Percentiles rank a stretch among this genome's conserved stretches.
These are phyloP conservation scores for Nemotelus pantherinus DNA, from an alignment of 2,888 invertebrate genomes.

Conservation along the genomic window DNA sequence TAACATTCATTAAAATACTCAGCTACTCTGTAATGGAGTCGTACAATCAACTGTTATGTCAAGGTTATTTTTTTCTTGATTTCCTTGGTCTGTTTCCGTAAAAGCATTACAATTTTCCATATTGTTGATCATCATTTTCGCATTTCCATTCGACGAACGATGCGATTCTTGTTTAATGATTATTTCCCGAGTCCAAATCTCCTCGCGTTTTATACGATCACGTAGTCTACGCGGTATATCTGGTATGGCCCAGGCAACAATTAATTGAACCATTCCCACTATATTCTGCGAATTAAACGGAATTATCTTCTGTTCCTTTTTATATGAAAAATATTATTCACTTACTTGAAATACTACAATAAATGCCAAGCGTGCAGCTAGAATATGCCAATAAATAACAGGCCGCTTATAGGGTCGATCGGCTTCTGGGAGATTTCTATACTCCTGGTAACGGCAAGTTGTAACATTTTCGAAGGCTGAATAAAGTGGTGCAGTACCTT, in stretches of 20 bases:
- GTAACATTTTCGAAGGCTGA: constrained; percentile 61
- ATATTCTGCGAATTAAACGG: constrained; percentile 69
- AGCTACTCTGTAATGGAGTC: constrained; percentile 54
- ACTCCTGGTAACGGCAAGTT: constrained; percentile 75
- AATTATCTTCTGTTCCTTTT: background rate
- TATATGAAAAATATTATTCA: background rate
- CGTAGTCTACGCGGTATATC: constrained; percentile 77
- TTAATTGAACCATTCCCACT: constrained; percentile 75
- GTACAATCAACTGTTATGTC: constrained; percentile 51
- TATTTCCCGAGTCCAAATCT: constrained; percentile 76
- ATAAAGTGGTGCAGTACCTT: constrained; percentile 58
- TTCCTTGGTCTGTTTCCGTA: constrained; percentile 13
- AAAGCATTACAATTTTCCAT: constrained; percentile 21
- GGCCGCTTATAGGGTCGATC: constrained; percentile 70
- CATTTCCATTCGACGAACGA: constrained; percentile 11
- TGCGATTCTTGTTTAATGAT: constrained; percentile 76
- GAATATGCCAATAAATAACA: constrained; percentile 77
- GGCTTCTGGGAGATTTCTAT: constrained; percentile 70
- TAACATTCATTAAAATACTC: background rate
- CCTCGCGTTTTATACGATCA: constrained; percentile 77
- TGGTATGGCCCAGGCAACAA: constrained; percentile 80
- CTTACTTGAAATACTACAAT: constrained; percentile 75
- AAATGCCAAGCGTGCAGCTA: constrained; percentile 78
- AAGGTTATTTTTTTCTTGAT: constrained; percentile 35
- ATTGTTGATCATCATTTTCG: background rate